Percentiles rank a stretch among this genome's conserved stretches.
These are phyloP conservation scores for Prunella himalayana DNA, from an alignment of 2,113 vertebrate genomes.

Conservation along the genomic window DNA sequence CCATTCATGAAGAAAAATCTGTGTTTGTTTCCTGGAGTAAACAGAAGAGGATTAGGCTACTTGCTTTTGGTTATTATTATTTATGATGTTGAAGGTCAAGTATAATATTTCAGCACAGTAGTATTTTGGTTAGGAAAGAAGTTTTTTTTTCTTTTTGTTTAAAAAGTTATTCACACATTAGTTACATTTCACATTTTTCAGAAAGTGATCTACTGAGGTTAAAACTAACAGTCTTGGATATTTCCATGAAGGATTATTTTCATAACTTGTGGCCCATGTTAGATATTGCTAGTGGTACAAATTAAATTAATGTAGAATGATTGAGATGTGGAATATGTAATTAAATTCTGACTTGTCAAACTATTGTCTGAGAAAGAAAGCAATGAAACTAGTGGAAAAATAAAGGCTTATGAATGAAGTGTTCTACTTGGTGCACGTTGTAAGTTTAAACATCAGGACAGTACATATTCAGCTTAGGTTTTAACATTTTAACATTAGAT, in stretches of 20 bases:
- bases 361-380: not conserved
- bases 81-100: not conserved
- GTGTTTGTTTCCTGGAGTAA: not conserved
- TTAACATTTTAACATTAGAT: not conserved
- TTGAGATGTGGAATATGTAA: not conserved
- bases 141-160: not conserved
- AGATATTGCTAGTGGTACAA: not conserved
- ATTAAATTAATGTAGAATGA: not conserved
- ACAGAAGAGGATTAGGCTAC: not conserved
- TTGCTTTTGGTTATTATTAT: slow-evolving; percentile 12
- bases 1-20: not conserved
- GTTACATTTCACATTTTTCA: not conserved
- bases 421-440: not conserved
- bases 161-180: not conserved
- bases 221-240: not conserved
- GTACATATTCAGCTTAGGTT: not conserved
- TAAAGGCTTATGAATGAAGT: not conserved
- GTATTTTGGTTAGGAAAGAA: not conserved
- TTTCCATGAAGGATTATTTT: not conserved
- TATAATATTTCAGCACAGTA: not conserved
- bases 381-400: not conserved
- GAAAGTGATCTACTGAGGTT: not conserved
- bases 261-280: not conserved
- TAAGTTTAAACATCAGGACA: not conserved
- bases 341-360: not conserved